Evolutionary conservation across 2,888 invertebrate genomes (phyloP).

Genomic region (Pandemis cinnamomeana): DNA sequence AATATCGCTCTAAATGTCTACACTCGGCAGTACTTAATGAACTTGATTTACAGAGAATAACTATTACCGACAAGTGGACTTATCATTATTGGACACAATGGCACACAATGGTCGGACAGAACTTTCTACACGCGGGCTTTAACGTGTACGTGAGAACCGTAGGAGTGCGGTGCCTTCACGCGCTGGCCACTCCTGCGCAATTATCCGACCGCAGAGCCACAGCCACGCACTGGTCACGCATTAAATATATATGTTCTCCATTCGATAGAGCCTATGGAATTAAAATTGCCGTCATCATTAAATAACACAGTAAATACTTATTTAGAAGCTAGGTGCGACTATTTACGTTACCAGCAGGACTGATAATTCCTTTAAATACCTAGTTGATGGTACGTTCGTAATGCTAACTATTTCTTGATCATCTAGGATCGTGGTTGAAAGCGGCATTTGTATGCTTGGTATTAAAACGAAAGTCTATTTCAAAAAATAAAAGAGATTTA

Average conservation of each 20-base stretch:
- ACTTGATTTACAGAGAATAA: constrained; percentile 3
- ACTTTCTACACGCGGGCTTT: constrained; percentile 16
- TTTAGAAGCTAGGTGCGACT: constrained; percentile 7
- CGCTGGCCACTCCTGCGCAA: constrained; percentile 12
- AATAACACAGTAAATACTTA: constrained; percentile 18
- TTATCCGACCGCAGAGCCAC: constrained; percentile 25
- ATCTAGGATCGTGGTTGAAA: background rate
- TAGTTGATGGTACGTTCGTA: background rate
- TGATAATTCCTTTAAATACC: background rate
- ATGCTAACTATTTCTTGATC: background rate
- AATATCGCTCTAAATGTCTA: background rate
- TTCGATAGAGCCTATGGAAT: constrained; percentile 21
- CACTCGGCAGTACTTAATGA: background rate
- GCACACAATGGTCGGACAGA: constrained; percentile 7
- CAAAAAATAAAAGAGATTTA: too few relatives aligned
- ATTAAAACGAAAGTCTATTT: too few relatives aligned
- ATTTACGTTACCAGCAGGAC: constrained; percentile 2
- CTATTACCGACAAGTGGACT: background rate
- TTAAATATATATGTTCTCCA: background rate
- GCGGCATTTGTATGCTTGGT: background rate
- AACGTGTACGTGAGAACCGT: constrained; percentile 19
- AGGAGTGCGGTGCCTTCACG: constrained; percentile 10
- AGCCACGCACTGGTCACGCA: constrained; percentile 18
- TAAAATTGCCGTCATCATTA: constrained; percentile 29
- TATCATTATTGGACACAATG: constrained; percentile 20